Evolutionary conservation across 2,797 vertebrate species (phyloP), one percentile per base, ranked within the genome.

Genomic region (Pipistrellus nathusii): DNA sequence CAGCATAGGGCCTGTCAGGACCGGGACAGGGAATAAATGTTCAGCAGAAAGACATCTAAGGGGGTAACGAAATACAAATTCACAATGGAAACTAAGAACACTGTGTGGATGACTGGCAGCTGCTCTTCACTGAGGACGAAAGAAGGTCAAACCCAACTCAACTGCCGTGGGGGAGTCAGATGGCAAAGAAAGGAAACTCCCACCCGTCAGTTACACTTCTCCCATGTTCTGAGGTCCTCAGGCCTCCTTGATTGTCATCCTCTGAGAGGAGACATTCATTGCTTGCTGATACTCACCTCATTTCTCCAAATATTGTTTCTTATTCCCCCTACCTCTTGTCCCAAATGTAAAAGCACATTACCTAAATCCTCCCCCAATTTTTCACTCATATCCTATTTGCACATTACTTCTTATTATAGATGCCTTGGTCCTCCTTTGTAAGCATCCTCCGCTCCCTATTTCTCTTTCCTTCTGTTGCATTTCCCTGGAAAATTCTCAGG

Each of bases 61-160:
- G 20, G 20, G 35, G 55, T 92, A 77, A 92, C 64, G 89, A 73
- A 86, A 90, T 68, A 32, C 64, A 90, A 72, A 27, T 75, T 94
- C 76, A 88, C 90, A 93, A 75, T 81, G 90, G 92, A 94, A 94
- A 90, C 44, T 87, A 95, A 89, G 77, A 78, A 20, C 72, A 75
- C 38, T 25, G 9, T 32, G 38, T 18, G 38, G 75, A 51, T 93
- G 89, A 87, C 23, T 89, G 88, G 71, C 89, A 94, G 57, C 66
- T 95, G 80, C 44, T 97, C 85, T 81, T 96, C 85, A 92, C 91
- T 85, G 48, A 72, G 72, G 86, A 96, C 80, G 62, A 20, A 51
- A 81, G 91, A 94, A 91, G 62, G 93, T 84, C 68, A 91, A 93
- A 72, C 30, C 38, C 88, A 91, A 90, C 88, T 92, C 92, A 94